Percentiles rank a stretch among this genome's conserved stretches.
These are phyloP conservation scores for Pteronura brasiliensis DNA, from an alignment of 2,113 vertebrate genomes.

Conservation along the genomic window DNA sequence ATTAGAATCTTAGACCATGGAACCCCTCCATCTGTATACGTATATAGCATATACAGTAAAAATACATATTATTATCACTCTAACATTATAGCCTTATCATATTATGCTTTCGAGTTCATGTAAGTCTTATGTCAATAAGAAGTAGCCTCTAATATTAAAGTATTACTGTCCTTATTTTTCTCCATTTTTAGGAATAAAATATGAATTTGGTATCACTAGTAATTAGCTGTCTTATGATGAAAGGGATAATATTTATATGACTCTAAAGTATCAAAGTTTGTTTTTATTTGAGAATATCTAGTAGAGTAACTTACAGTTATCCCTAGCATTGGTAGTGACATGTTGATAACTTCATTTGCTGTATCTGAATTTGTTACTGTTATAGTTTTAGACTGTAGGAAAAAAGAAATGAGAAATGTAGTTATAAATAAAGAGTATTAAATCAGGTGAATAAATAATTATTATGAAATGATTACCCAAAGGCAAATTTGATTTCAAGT, in stretches of 20 bases:
- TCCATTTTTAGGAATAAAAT: neutral
- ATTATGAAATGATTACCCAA: neutral
- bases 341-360: constrained; percentile 90
- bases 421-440: constrained; percentile 53
- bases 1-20: neutral
- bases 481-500: neutral
- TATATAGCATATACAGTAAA: neutral
- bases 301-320: constrained; percentile 87
- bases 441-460: constrained; percentile 35
- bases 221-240: neutral
- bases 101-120: neutral
- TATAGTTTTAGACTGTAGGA: constrained; percentile 91
- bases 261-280: neutral
- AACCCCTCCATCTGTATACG: neutral
- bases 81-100: neutral
- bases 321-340: constrained; percentile 92
- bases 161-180: neutral
- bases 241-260: neutral
- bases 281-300: constrained; percentile 28
- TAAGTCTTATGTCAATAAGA: neutral
- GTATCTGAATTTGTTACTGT: constrained; percentile 91
- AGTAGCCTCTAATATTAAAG: neutral
- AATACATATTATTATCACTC: neutral
- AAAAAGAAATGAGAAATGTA: constrained; percentile 63
- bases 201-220: neutral